Percentiles rank a stretch among this genome's conserved stretches.
phyloP scores from a whole-genome alignment of 2,797 vertebrate species.

The Labeo calbasu region DNA sequence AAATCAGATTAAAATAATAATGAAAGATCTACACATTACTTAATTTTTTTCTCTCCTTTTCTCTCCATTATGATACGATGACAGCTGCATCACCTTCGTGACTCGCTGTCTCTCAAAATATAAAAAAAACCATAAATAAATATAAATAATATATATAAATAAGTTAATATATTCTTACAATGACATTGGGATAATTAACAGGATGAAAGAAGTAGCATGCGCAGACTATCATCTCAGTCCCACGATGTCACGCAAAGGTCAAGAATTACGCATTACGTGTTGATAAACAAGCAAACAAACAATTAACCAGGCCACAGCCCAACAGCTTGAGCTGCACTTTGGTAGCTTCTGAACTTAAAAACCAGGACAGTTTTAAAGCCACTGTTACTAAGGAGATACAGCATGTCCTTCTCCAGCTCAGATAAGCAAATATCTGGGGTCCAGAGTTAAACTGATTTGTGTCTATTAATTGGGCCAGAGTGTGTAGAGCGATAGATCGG shows the following conservation, averaged over 20 bases:
- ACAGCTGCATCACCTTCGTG: background rate
- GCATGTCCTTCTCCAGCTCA: conserved; percentile 55
- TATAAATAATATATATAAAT: no score
- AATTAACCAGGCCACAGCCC: conserved; percentile 47
- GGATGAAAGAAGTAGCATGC: background rate
- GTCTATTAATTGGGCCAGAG: conserved; percentile 63
- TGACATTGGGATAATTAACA: background rate
- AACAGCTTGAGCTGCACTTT: conserved; percentile 54
- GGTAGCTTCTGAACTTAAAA: conserved; percentile 43
- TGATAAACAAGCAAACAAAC: conserved; percentile 65
- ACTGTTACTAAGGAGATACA: conserved; percentile 61
- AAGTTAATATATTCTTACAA: background rate
- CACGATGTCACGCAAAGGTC: conserved; percentile 40
- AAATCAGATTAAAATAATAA: background rate
- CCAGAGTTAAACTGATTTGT: conserved; percentile 59
- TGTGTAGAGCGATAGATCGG: conserved; percentile 43
- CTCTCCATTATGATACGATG: background rate
- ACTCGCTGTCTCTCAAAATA: background rate
- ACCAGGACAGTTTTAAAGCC: conserved; percentile 56
- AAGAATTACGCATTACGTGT: conserved; percentile 59
- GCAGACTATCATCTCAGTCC: conserved; percentile 21
- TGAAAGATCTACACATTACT: background rate
- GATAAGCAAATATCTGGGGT: conserved; percentile 73
- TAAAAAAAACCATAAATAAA: no score
- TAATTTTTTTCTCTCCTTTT: background rate